A percentile compares a stretch with the other conserved stretches of the same genome.
Conservation (phyloP, 2,797 vertebrate genomes). For the Sebastes miniatus region DNA sequence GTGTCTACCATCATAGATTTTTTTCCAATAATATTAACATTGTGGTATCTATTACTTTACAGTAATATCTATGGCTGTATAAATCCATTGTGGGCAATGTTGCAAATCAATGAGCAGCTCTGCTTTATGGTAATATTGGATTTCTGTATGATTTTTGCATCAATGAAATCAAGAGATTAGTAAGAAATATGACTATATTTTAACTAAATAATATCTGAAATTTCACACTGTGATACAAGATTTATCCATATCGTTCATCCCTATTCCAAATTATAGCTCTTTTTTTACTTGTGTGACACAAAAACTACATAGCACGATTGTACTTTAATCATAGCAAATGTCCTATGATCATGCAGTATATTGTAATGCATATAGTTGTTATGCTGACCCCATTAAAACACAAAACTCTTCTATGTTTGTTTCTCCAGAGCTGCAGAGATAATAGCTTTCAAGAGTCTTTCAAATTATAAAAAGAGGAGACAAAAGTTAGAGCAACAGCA, state of each 20-base stretch:
- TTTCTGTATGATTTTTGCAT: not conserved
- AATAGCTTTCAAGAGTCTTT: slow-evolving; percentile 11
- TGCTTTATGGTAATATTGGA: not conserved
- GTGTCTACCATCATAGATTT: not conserved
- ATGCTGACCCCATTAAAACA: not conserved
- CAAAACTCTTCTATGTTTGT: not conserved
- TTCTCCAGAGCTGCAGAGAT: not conserved
- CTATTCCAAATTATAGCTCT: not conserved
- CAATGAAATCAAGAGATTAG: no score
- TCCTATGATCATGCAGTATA: not conserved
- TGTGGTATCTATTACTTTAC: not conserved
- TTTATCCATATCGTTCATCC: no score
- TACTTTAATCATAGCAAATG: not conserved
- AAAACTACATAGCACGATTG: not conserved
- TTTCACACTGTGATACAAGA: not conserved
- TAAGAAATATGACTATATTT: not conserved
- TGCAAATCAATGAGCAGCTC: not conserved
- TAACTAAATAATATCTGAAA: not conserved
- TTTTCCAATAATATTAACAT: not conserved
- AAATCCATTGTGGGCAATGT: not conserved
- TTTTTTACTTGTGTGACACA: not conserved
- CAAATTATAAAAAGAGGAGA: not conserved
- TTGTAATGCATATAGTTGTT: not conserved
- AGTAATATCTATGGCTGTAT: not conserved
- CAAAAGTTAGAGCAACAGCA: slow-evolving; percentile 14